phyloP scores from a whole-genome alignment of 53 echinoderm and acorn worm genomes.

The Zoroaster sp. region DNA sequence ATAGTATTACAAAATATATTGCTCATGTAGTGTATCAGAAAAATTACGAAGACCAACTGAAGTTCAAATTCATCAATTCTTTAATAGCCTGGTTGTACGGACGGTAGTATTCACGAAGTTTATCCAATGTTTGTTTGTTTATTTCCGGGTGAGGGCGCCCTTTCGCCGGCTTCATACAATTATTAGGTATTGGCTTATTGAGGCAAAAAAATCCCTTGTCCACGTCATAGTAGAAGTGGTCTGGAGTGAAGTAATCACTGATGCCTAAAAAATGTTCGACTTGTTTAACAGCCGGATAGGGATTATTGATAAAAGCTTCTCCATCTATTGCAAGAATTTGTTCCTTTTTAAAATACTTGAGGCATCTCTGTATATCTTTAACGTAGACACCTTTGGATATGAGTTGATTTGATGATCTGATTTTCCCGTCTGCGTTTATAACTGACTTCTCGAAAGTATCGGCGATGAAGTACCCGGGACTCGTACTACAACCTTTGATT shows the following conservation, averaged over 20 bases:
- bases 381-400: conserved; percentile 77
- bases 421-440: conserved; percentile 58
- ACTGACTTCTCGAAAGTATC: conserved; percentile 75
- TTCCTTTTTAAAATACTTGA: conserved; percentile 63
- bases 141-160: conserved; percentile 71
- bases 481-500: neutral
- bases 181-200: conserved; percentile 60
- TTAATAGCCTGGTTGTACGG: conserved; percentile 63
- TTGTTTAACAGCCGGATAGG: conserved; percentile 56
- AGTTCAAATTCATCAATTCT: conserved; percentile 50
- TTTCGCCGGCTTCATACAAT: conserved; percentile 67
- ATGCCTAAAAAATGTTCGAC: conserved; percentile 81
- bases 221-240: conserved; percentile 80
- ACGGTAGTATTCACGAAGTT: conserved; percentile 60
- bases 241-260: conserved; percentile 65
- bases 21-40: too few relatives aligned
- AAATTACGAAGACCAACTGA: conserved; percentile 50
- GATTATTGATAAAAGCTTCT: conserved; percentile 67
- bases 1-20: too few relatives aligned
- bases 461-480: conserved; percentile 51
- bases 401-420: conserved; percentile 67
- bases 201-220: conserved; percentile 83
- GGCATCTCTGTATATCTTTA: conserved; percentile 65
- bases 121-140: conserved; percentile 20
- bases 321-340: conserved; percentile 77